Evolutionary conservation across 2,113 vertebrate species (phyloP).

Genomic region (Toxotes chatareus): DNA sequence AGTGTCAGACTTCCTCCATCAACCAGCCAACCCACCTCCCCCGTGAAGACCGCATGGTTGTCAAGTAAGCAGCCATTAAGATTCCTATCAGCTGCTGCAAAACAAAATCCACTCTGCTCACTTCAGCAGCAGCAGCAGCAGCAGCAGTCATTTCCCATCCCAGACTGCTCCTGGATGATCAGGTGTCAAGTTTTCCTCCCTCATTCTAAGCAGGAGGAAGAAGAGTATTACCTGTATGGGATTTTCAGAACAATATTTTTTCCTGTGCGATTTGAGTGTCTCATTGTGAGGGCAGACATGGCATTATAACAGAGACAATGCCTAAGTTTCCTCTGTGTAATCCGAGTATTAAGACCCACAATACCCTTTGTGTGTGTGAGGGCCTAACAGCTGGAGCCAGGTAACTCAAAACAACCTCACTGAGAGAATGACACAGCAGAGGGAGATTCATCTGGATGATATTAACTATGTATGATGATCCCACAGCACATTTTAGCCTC

Average conservation of each 20-base stretch:
- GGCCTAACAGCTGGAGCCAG: slow-evolving; percentile 28
- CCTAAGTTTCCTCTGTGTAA: slow-evolving; percentile 51
- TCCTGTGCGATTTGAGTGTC: slow-evolving; percentile 24
- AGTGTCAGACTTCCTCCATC: slow-evolving; percentile 35
- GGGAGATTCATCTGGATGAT: slow-evolving; percentile 24
- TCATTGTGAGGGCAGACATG: slow-evolving; percentile 50
- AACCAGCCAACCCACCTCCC: slow-evolving; percentile 22
- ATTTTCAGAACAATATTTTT: slow-evolving; percentile 47
- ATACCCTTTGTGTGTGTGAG: slow-evolving; percentile 26
- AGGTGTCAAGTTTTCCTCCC: slow-evolving; percentile 28
- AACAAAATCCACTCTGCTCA: slow-evolving; percentile 60
- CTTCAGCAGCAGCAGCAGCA: slow-evolving; percentile 47
- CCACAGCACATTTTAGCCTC: slow-evolving; percentile 17
- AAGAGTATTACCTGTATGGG: slow-evolving; percentile 43
- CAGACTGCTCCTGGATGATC: slow-evolving; percentile 46
- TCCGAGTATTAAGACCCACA: slow-evolving; percentile 39
- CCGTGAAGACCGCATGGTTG: slow-evolving; percentile 43
- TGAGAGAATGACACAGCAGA: slow-evolving; percentile 24
- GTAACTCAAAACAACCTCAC: slow-evolving; percentile 42
- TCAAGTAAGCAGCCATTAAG: slow-evolving; percentile 64
- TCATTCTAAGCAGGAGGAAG: slow-evolving; percentile 55
- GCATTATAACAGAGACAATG: slow-evolving; percentile 34
- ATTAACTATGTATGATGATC: slow-evolving; percentile 5
- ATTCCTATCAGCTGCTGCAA: slow-evolving; percentile 70
- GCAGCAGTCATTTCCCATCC: slow-evolving; percentile 31